Percentiles rank a stretch among this genome's conserved stretches.
phyloP scores from a whole-genome alignment of 2,888 invertebrate species.

The Amiota minor region DNA sequence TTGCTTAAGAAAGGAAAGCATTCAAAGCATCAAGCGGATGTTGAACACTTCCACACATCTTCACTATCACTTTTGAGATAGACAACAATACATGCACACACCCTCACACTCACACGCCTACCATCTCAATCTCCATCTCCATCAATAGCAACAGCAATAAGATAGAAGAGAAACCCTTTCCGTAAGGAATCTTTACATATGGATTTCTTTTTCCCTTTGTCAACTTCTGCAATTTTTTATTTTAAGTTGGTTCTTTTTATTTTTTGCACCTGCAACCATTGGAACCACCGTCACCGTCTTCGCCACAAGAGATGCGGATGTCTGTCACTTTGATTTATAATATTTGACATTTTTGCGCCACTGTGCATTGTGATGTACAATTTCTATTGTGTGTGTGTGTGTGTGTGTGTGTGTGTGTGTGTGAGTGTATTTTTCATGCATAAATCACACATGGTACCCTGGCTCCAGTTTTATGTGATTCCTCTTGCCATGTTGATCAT shows the following conservation, averaged over 20 bases:
- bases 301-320: conserved; percentile 38
- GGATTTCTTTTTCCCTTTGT: neutral
- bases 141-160: neutral
- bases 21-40: conserved; percentile 50
- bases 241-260: neutral
- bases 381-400: neutral
- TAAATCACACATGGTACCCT: conserved; percentile 12
- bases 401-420: neutral
- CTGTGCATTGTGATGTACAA: neutral
- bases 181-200: neutral
- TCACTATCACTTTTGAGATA: no score
- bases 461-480: neutral
- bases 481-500: neutral
- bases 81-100: neutral
- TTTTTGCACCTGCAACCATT: neutral
- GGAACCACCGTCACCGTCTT: neutral
- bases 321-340: conserved; percentile 56
- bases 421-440: conserved; percentile 7
- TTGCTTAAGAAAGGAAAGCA: conserved; percentile 48
- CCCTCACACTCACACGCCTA: neutral
- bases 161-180: conserved; percentile 2
- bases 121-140: neutral
- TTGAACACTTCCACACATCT: conserved; percentile 34
- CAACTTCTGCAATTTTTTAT: conserved; percentile 3
- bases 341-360: conserved; percentile 51